Evolutionary conservation across 2,113 vertebrate genomes (phyloP).

Genomic region (Euleptes europaea): DNA sequence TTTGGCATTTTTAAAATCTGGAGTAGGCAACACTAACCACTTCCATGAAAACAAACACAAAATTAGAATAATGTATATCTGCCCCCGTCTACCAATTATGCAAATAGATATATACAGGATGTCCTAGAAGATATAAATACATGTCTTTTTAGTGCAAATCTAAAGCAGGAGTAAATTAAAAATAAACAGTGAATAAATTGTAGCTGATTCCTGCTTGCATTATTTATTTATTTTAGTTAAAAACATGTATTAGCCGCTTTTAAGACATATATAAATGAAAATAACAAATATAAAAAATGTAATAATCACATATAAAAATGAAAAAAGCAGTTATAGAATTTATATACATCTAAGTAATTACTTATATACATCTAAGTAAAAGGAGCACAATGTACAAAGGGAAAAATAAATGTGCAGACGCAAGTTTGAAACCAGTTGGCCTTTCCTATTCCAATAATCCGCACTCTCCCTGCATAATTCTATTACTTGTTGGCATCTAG

Average conservation of each 20-base stretch:
- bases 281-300: too few species aligned
- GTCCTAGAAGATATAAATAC: not conserved
- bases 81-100: not conserved
- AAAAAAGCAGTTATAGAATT: not conserved
- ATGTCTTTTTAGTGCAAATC: not conserved
- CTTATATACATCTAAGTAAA: not conserved
- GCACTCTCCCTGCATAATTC: not conserved
- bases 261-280: too few species aligned
- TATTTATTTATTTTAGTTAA: not conserved
- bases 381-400: too few species aligned
- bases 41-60: not conserved
- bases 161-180: not conserved
- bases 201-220: not conserved
- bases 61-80: not conserved
- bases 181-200: not conserved
- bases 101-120: not conserved
- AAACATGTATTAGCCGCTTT: too few species aligned
- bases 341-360: not conserved
- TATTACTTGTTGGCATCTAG: conserved; percentile 8
- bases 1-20: too few species aligned
- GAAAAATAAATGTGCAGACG: not conserved
- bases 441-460: not conserved
- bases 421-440: not conserved
- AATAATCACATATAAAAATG: not conserved
- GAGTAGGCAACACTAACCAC: too few species aligned